phyloP scores from a whole-genome alignment of 2,888 invertebrate genomes.

The Artemia sinica region DNA sequence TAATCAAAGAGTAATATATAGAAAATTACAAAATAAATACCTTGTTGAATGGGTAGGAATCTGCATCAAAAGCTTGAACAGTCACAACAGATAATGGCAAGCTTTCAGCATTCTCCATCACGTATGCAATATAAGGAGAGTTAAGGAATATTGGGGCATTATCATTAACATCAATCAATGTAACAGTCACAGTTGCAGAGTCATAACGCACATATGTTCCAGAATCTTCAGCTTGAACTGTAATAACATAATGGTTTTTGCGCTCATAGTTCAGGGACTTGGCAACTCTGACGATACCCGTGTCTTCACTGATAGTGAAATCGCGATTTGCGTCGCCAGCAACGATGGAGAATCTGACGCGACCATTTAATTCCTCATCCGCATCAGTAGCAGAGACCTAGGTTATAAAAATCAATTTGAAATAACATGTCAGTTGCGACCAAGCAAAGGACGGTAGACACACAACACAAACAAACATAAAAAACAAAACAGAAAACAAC shows the following conservation, averaged over 20 bases:
- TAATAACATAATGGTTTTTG: conserved; percentile 61
- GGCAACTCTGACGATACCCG: conserved; percentile 72
- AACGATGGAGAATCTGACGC: conserved; percentile 72
- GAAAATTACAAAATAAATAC: neutral
- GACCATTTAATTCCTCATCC: conserved; percentile 73
- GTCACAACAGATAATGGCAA: conserved; percentile 40
- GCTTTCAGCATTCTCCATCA: conserved; percentile 75
- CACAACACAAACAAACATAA: no score
- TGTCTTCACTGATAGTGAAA: conserved; percentile 77
- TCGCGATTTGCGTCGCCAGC: conserved; percentile 76
- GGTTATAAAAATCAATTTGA: conserved; percentile 22
- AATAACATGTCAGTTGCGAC: no score
- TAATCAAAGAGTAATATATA: no score
- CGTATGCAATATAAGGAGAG: conserved; percentile 81
- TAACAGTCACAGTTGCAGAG: conserved; percentile 52
- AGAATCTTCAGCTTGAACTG: conserved; percentile 72
- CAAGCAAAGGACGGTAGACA: no score
- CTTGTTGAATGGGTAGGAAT: conserved; percentile 64
- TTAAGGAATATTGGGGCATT: conserved; percentile 73
- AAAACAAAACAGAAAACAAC: no score
- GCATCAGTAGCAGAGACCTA: conserved; percentile 74
- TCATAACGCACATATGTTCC: conserved; percentile 53
- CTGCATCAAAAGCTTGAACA: conserved; percentile 74
- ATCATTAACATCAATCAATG: conserved; percentile 79
- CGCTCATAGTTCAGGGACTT: conserved; percentile 86